Conservation (phyloP, 2,888 invertebrate species). For the Gastrophysa polygoni region DNA sequence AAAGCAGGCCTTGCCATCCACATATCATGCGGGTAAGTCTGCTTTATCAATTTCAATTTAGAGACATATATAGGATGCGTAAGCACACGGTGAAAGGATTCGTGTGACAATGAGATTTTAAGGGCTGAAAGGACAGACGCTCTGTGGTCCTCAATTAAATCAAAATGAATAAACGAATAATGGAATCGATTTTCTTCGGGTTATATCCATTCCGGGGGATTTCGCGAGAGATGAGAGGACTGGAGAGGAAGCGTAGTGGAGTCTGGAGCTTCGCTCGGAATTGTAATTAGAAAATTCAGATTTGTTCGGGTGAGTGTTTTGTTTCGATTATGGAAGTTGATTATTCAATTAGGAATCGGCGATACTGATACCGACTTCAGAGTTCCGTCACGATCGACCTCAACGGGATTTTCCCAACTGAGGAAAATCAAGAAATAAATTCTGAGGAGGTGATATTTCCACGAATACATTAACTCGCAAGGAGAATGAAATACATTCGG, state of each 20-base stretch:
- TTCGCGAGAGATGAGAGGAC: slow-evolving; percentile 15
- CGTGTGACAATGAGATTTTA: slow-evolving; percentile 43
- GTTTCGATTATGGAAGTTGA: slow-evolving; percentile 3
- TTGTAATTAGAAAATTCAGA: slow-evolving; percentile 26
- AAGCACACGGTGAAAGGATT: slow-evolving; percentile 21
- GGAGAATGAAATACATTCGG: no score
- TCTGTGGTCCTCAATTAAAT: slow-evolving; percentile 42
- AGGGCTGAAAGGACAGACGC: slow-evolving; percentile 41
- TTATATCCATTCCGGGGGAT: slow-evolving; percentile 28
- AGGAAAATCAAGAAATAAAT: no score
- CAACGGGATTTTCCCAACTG: neutral
- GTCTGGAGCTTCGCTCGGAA: slow-evolving; percentile 3
- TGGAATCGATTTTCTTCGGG: slow-evolving; percentile 36
- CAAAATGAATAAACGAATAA: slow-evolving; percentile 38
- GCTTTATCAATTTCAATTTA: slow-evolving; percentile 48
- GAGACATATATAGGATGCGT: slow-evolving; percentile 32
- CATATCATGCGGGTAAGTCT: slow-evolving; percentile 39
- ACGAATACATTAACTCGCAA: no score
- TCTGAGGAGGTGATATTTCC: no score
- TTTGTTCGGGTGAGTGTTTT: slow-evolving; percentile 12
- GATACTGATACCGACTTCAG: neutral
- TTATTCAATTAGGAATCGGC: neutral
- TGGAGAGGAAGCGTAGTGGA: neutral
- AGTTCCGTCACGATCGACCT: neutral
- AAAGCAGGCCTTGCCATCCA: slow-evolving; percentile 33